A percentile compares a stretch with the other conserved stretches of the same genome.
Conservation (phyloP, 2,113 vertebrate species). For the Corythoichthys intestinalis region DNA sequence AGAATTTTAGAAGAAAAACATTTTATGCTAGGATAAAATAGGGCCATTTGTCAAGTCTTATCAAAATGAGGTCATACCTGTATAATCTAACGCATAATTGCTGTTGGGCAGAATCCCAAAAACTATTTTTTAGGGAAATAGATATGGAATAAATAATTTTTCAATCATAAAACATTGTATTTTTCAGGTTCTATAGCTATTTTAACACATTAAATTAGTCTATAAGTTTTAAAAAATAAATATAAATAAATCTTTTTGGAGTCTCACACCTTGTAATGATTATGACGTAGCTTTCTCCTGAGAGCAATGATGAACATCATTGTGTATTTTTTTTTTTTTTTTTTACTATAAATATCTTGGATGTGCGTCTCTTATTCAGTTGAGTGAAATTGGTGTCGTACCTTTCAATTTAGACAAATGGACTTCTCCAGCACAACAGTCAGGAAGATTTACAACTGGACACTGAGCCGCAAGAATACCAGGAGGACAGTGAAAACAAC, state of each 20-base stretch:
- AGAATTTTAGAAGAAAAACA: not conserved
- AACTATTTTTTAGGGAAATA: not conserved
- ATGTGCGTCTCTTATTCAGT: not conserved
- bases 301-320: not conserved
- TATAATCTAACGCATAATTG: too few species aligned
- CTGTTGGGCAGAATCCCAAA: not conserved
- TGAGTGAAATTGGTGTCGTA: constrained; percentile 3
- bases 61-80: too few species aligned
- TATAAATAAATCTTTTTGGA: too few species aligned
- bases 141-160: not conserved
- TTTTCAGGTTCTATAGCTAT: not conserved
- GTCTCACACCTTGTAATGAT: too few species aligned
- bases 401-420: constrained; percentile 75
- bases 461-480: constrained; percentile 75
- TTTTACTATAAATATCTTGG: not conserved
- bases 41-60: not conserved
- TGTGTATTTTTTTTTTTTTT: not conserved
- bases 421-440: constrained; percentile 82
- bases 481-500: constrained; percentile 86
- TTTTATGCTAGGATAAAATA: not conserved
- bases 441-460: constrained; percentile 82
- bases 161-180: not conserved
- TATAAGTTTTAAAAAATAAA: not conserved
- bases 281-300: not conserved
- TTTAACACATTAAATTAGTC: not conserved